Evolutionary conservation across 92 coral and sea anemone genomes (phyloP), one percentile per base, ranked within the genome.

Genomic region (Parazoanthus darwini): DNA sequence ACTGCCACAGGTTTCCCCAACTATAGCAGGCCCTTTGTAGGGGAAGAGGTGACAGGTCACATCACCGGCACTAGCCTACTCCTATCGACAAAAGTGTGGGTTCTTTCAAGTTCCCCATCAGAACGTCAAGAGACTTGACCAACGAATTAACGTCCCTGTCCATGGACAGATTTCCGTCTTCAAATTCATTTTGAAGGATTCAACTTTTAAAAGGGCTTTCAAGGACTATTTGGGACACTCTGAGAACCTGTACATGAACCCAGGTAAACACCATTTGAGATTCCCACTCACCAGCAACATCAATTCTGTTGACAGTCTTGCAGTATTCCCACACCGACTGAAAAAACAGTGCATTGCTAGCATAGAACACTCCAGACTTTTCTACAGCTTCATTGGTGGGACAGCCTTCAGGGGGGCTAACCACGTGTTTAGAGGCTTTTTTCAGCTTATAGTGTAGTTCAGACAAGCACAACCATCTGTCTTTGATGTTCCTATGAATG

Each of bases 291-390:
- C 99, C 95, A 51, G 92, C 84, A 38, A 77, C 58, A 50, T 96
- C 99, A 46, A 96, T 90, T 78, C 92, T 91, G 92, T 96, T 96
- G 70, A 95, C 96, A 33, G 90, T 90, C 80, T 93, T 96, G 68
- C 99, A 96, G 78, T 96, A 96, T 89, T 96, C 96, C 99, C 99
- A 96, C 22, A 96, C 99, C 54, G 99, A 91, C 86, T 96, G 98
- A 25, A 96, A 87, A 89, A 96, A 96, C 58, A 96, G 77, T 38
- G 94, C 92, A 67, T 92, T 92, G 44, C 94, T 89, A 1, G 98
- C 98, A 91, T 93, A 96, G 85, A 96, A 95, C 13, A 96, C 94
- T 35, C 99, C 99, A 85, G 95, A 80, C 54, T 96, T 95, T 80
- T 96, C 99, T 77, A 92, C 58, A 42, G 90, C 78, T 63, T 94